Evolutionary conservation across 2,797 vertebrate genomes (phyloP).

Genomic region (Poeciliopsis presidionis): DNA sequence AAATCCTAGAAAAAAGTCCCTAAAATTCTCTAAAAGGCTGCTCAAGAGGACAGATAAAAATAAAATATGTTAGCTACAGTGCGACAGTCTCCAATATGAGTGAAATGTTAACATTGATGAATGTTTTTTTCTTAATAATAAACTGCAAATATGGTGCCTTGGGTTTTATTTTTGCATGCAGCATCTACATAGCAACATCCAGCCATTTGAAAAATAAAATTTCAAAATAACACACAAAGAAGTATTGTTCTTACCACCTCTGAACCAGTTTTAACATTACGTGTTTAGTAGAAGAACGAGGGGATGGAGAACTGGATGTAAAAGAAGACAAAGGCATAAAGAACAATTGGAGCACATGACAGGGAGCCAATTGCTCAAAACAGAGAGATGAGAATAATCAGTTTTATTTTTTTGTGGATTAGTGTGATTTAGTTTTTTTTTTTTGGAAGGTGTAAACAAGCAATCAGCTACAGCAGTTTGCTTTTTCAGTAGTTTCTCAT

Average conservation of each 20-base stretch:
- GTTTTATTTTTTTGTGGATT: constrained; percentile 34
- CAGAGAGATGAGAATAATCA: constrained; percentile 44
- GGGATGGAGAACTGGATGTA: constrained; percentile 89
- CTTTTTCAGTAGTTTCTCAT: constrained; percentile 54
- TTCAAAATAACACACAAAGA: constrained; percentile 71
- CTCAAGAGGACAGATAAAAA: constrained; percentile 34
- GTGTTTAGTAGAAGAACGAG: constrained; percentile 90
- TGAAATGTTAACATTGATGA: constrained; percentile 81
- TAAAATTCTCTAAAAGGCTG: constrained; percentile 20
- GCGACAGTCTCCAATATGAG: constrained; percentile 85
- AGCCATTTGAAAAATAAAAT: constrained; percentile 70
- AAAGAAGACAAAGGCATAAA: constrained; percentile 84
- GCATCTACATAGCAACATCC: constrained; percentile 53
- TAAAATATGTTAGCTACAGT: constrained; percentile 80
- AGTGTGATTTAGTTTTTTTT: constrained; percentile 28
- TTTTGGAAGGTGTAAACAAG: constrained; percentile 49
- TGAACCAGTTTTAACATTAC: constrained; percentile 91
- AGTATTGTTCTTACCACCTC: constrained; percentile 89
- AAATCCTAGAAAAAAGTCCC: constrained; percentile 23
- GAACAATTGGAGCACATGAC: constrained; percentile 76
- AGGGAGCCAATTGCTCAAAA: constrained; percentile 61
- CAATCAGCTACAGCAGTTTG: constrained; percentile 59
- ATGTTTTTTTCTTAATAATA: constrained; percentile 52
- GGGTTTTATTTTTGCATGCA: constrained; percentile 74
- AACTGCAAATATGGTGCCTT: constrained; percentile 62